These are phyloP conservation scores for Theocolax elegans DNA, from an alignment of 1,140 invertebrate genomes.

Conservation along the genomic window DNA sequence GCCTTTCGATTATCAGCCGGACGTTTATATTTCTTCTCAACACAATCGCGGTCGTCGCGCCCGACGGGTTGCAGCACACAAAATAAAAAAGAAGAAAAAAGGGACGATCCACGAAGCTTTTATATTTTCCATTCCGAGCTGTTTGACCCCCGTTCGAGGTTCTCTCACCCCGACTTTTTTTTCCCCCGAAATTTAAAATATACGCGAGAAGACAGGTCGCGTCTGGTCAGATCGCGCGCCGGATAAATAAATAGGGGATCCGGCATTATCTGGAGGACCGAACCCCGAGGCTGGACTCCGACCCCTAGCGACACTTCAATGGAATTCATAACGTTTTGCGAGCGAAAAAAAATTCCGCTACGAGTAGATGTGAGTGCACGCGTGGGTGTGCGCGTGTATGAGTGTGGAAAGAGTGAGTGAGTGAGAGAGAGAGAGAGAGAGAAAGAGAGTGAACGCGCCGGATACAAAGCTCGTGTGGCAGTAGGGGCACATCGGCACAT, in stretches of 20 bases:
- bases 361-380: too few species aligned
- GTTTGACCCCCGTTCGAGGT: not conserved
- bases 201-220: slow-evolving; percentile 39
- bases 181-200: slow-evolving; percentile 13
- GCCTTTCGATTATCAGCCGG: too few species aligned
- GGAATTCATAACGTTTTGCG: slow-evolving; percentile 63
- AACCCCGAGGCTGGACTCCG: slow-evolving; percentile 46
- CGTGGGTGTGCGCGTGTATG: slow-evolving; percentile 22
- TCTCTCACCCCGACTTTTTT: not conserved
- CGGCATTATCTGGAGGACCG: slow-evolving; percentile 62
- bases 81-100: not conserved
- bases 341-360: slow-evolving; percentile 53
- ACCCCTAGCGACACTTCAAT: slow-evolving; percentile 58
- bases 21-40: slow-evolving; percentile 22
- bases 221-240: slow-evolving; percentile 50
- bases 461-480: too few species aligned
- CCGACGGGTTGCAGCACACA: not conserved
- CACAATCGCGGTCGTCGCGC: not conserved
- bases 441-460: slow-evolving; percentile 8
- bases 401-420: too few species aligned
- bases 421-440: too few species aligned
- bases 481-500: slow-evolving; percentile 61
- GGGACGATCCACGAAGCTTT: too few species aligned
- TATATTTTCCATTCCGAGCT: not conserved
- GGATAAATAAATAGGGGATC: slow-evolving; percentile 63